phyloP scores from a whole-genome alignment of 2,113 vertebrate genomes.

The Kryptolebias marmoratus region DNA sequence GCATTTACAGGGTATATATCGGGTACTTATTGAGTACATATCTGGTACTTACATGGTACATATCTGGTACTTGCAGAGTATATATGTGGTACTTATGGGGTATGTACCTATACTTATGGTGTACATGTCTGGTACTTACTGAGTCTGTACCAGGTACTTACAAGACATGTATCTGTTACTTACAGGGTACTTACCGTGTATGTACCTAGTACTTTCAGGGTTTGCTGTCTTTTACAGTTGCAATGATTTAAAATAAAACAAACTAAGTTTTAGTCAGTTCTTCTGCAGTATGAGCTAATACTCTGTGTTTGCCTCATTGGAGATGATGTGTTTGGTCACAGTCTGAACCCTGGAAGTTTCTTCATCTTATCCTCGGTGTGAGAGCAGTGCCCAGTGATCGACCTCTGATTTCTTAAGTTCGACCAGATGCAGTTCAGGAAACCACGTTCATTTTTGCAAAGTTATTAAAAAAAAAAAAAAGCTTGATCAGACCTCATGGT shows the following conservation, averaged over 20 bases:
- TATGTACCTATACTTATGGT: too few relatives aligned
- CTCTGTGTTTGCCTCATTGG: constrained; percentile 12
- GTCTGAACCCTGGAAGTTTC: constrained; percentile 1
- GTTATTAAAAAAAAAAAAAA: background rate
- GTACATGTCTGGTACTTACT: too few relatives aligned
- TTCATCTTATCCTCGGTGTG: constrained; percentile 7
- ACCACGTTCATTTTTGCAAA: background rate
- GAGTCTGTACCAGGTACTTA: too few relatives aligned
- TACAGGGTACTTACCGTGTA: too few relatives aligned
- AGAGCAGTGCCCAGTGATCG: background rate
- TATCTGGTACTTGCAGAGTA: too few relatives aligned
- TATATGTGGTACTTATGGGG: too few relatives aligned
- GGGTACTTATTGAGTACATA: too few relatives aligned
- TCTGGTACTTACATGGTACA: too few relatives aligned
- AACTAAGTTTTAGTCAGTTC: background rate
- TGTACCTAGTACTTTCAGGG: too few relatives aligned
- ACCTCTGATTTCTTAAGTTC: background rate
- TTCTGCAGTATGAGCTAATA: constrained; percentile 10
- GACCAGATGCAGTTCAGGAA: background rate
- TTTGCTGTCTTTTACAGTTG: constrained; percentile 24
- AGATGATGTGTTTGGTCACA: constrained; percentile 28
- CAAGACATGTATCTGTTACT: too few relatives aligned
- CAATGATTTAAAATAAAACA: constrained; percentile 8
- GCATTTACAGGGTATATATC: too few relatives aligned
- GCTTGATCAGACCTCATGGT: constrained; percentile 1